Evolutionary conservation across 1,140 invertebrate genomes (phyloP).

Genomic region (Acyrthosiphon pisum): DNA sequence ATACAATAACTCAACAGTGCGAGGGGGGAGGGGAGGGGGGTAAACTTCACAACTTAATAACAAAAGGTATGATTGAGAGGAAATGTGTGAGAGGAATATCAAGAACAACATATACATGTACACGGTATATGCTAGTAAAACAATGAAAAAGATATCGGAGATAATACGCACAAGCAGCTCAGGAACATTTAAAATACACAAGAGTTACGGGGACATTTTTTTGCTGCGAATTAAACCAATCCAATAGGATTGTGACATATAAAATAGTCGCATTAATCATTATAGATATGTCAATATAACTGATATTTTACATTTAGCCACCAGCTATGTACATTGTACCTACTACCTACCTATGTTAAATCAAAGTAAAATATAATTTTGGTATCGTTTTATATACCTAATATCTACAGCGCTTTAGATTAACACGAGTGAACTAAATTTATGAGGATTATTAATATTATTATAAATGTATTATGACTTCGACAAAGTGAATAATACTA

Average conservation of each 20-base stretch:
- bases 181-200: neutral
- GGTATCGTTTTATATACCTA: too few species aligned
- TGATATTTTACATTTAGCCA: neutral
- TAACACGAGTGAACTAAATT: neutral
- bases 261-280: neutral
- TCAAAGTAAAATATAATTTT: neutral
- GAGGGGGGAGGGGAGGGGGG: too few species aligned
- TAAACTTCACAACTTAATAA: too few species aligned
- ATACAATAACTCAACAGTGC: too few species aligned
- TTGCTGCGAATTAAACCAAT: neutral
- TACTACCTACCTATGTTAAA: too few species aligned
- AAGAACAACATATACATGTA: too few species aligned
- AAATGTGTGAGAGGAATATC: too few species aligned
- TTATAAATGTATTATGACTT: neutral
- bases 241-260: neutral
- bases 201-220: neutral
- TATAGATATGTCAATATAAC: neutral
- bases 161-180: neutral
- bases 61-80: too few species aligned
- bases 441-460: neutral
- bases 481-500: neutral
- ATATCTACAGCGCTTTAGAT: neutral
- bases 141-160: neutral
- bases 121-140: neutral
- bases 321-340: too few species aligned